Conservation (phyloP, 2,888 invertebrate genomes). For the Parnassius smintheus region DNA sequence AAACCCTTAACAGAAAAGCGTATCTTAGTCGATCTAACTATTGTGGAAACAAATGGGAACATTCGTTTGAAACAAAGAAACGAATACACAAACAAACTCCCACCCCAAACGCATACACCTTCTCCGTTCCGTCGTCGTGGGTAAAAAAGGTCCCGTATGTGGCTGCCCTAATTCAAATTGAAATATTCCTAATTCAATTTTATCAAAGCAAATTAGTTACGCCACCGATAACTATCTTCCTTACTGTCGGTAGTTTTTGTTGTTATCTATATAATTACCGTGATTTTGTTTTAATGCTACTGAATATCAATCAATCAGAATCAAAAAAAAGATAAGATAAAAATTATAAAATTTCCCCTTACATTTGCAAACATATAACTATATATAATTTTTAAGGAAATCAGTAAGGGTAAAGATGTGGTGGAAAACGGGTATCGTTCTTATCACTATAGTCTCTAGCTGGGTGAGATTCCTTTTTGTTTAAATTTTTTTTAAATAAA, state of each 20-base stretch:
- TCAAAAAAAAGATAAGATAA: conserved; percentile 13
- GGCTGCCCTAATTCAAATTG: no score
- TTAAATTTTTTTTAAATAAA: background rate
- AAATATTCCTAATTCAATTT: background rate
- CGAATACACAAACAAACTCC: no score
- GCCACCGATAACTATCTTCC: background rate
- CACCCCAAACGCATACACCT: no score
- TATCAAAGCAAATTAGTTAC: background rate
- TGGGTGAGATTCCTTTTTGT: conserved; percentile 44
- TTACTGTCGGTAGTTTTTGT: background rate
- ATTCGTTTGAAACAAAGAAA: no score
- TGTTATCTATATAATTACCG: conserved; percentile 16
- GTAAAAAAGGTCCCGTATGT: no score
- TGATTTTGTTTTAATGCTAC: conserved; percentile 24
- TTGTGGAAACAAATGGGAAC: no score
- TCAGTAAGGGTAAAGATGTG: conserved; percentile 49
- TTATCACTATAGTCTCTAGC: conserved; percentile 43
- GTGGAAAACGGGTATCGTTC: conserved; percentile 42
- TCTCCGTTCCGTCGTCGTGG: no score
- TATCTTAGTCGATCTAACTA: no score
- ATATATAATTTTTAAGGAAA: background rate
- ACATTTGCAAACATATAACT: background rate
- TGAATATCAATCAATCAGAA: conserved; percentile 17
- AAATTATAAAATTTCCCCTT: background rate
- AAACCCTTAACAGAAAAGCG: no score